These are phyloP conservation scores for Andrena marginata DNA, from an alignment of 2,888 invertebrate species.

Conservation along the genomic window DNA sequence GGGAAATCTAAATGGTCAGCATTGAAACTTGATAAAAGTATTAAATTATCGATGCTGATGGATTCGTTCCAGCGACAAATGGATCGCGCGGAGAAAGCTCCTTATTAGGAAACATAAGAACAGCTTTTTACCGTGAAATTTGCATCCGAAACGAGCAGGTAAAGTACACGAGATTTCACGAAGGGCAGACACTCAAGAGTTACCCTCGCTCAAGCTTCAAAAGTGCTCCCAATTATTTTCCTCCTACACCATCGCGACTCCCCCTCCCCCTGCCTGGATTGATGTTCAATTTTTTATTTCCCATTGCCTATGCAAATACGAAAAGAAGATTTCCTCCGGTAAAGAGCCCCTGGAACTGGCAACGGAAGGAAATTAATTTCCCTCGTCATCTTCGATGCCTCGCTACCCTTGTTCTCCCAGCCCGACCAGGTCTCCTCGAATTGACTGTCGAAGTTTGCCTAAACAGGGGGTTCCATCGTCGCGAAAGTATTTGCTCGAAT, in stretches of 20 bases:
- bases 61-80: neutral
- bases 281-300: slow-evolving; percentile 71
- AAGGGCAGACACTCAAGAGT: slow-evolving; percentile 47
- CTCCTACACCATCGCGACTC: slow-evolving; percentile 45
- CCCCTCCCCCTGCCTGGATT: slow-evolving; percentile 36
- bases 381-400: slow-evolving; percentile 25
- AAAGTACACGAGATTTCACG: slow-evolving; percentile 45
- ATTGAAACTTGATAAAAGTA: neutral
- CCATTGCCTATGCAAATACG: slow-evolving; percentile 72
- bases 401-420: neutral
- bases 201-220: slow-evolving; percentile 48
- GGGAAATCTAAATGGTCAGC: neutral
- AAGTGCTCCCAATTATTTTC: slow-evolving; percentile 67
- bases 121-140: slow-evolving; percentile 33
- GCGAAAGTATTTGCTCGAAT: neutral
- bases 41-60: neutral
- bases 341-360: slow-evolving; percentile 10
- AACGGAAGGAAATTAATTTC: slow-evolving; percentile 43
- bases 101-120: slow-evolving; percentile 33
- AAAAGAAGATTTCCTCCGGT: slow-evolving; percentile 44
- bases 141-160: slow-evolving; percentile 59
- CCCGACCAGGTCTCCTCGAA: neutral
- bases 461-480: neutral
- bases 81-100: neutral
- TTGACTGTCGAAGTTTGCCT: neutral